Evolutionary conservation across 2,797 vertebrate genomes (phyloP).

Genomic region (Gymnothorax reevesii): DNA sequence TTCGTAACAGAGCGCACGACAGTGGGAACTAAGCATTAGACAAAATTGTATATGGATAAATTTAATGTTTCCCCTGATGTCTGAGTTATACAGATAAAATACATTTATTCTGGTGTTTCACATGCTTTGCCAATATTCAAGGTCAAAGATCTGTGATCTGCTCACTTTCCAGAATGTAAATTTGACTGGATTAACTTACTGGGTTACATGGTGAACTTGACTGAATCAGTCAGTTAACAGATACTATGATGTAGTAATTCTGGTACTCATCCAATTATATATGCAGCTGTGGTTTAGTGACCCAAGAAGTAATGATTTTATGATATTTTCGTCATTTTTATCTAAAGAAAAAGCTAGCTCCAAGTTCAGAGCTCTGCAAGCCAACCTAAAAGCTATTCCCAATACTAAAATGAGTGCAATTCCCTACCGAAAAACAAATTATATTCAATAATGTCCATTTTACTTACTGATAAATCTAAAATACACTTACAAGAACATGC

Average conservation of each 20-base stretch:
- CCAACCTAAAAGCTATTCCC: background rate
- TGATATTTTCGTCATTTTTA: background rate
- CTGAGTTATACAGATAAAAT: slow-evolving; percentile 59
- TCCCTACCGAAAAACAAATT: background rate
- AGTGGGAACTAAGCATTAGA: background rate
- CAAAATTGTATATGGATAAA: slow-evolving; percentile 62
- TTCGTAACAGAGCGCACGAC: too few relatives aligned
- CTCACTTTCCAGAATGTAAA: background rate
- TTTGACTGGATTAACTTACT: background rate
- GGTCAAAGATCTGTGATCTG: slow-evolving; percentile 29
- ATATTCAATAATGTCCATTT: background rate
- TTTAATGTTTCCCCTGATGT: slow-evolving; percentile 76
- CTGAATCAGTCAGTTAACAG: background rate
- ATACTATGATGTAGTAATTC: background rate
- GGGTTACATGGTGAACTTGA: background rate
- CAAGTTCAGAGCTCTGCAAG: background rate
- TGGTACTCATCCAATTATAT: background rate
- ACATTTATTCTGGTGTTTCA: slow-evolving; percentile 68
- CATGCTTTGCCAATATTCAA: slow-evolving; percentile 67
- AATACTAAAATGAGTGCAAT: background rate
- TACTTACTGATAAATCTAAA: slow-evolving; percentile 24
- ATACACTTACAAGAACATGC: slow-evolving; percentile 20
- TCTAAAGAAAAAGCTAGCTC: background rate
- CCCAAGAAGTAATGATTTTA: background rate
- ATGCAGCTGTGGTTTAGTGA: background rate